Conservation (phyloP, 2,113 vertebrate species). For the Propithecus coquereli region DNA sequence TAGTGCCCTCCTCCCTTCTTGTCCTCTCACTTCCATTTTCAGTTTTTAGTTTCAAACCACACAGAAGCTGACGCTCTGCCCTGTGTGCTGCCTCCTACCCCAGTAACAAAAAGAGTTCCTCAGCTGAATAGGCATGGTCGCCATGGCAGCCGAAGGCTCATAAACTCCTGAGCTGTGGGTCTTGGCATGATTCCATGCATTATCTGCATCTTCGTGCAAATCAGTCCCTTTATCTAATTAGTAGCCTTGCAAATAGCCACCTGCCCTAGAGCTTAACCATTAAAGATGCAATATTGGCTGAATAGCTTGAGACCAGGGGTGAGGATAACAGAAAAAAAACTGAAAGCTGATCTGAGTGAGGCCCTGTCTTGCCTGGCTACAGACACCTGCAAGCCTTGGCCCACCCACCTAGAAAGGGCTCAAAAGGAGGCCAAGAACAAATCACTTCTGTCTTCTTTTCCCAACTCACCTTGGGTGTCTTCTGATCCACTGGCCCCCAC, state of each 20-base stretch:
- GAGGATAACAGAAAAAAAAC: conserved; percentile 60
- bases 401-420: conserved; percentile 66
- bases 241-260: conserved; percentile 73
- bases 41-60: conserved; percentile 47
- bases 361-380: conserved; percentile 46
- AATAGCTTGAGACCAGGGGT: conserved; percentile 58
- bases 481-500: conserved; percentile 4
- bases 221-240: conserved; percentile 77
- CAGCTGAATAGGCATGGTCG: conserved; percentile 45
- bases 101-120: conserved; percentile 61
- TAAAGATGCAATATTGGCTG: conserved; percentile 72
- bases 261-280: conserved; percentile 70
- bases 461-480: conserved; percentile 41
- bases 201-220: conserved; percentile 70
- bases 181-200: conserved; percentile 70
- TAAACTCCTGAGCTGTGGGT: conserved; percentile 69
- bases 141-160: conserved; percentile 70
- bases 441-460: conserved; percentile 59
- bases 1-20: background rate
- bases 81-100: background rate
- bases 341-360: conserved; percentile 65
- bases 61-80: conserved; percentile 8
- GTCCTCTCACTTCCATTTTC: conserved; percentile 4
- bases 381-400: conserved; percentile 65
- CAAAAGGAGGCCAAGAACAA: conserved; percentile 53